Conservation (phyloP, 2,797 vertebrate genomes). For the Chelonia mydas region DNA sequence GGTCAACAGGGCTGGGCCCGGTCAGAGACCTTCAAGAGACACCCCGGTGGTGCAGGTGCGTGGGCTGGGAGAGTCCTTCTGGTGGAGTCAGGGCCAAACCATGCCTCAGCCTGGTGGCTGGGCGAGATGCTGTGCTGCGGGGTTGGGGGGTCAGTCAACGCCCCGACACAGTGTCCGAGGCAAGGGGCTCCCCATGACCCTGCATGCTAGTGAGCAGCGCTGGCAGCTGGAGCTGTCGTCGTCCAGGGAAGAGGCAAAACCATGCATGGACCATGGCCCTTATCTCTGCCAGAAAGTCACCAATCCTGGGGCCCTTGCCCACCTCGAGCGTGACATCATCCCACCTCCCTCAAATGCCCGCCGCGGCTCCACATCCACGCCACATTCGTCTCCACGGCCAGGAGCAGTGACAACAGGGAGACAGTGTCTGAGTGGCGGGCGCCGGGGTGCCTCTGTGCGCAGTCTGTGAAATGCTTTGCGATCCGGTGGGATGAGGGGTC, state of each 20-base stretch:
- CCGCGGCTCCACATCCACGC: neutral
- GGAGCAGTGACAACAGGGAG: neutral
- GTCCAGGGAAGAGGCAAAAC: neutral
- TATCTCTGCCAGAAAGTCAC: neutral
- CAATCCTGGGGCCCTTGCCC: neutral
- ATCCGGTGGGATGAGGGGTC: no score
- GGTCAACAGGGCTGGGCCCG: neutral
- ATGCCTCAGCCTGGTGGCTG: neutral
- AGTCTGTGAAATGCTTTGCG: no score
- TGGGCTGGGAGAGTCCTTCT: neutral
- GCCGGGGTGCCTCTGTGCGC: no score
- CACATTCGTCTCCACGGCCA: rapidly evolving
- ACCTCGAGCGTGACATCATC: no score
- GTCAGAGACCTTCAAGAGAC: neutral
- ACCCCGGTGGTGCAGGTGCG: neutral
- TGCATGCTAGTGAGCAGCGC: neutral
- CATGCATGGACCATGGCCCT: neutral
- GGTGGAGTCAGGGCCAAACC: neutral
- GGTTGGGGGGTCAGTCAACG: neutral
- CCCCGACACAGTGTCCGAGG: neutral
- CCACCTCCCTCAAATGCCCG: neutral
- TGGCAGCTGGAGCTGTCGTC: neutral
- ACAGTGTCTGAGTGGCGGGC: no score
- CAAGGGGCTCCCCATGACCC: no score
- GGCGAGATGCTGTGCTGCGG: neutral